phyloP scores from a whole-genome alignment of 2,888 invertebrate genomes.

The Celastrina argiolus region DNA sequence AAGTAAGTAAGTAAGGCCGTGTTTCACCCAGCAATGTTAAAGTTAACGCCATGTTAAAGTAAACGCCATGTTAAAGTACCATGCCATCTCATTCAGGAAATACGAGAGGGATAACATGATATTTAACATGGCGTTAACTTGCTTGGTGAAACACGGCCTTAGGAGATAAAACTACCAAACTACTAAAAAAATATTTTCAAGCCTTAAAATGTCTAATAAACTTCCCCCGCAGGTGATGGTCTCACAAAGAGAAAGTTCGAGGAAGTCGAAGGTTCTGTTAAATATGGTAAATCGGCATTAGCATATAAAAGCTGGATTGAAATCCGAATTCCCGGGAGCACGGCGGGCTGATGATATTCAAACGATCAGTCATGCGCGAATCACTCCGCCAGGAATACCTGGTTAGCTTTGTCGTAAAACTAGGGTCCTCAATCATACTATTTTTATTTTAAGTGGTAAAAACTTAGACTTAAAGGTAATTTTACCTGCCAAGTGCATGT shows the following conservation, averaged over 20 bases:
- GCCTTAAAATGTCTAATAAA: background rate
- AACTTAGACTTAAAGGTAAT: background rate
- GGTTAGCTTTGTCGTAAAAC: slow-evolving; percentile 35
- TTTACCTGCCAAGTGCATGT: no score
- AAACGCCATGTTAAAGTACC: no score
- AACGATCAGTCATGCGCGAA: slow-evolving; percentile 48
- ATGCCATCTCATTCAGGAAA: no score
- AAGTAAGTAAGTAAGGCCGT: no score
- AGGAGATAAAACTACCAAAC: no score
- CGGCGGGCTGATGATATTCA: slow-evolving; percentile 20
- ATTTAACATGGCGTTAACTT: no score
- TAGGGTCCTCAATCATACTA: background rate
- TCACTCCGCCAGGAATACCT: slow-evolving; percentile 54
- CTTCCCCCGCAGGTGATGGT: background rate
- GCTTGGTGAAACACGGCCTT: no score
- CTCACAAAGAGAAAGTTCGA: background rate
- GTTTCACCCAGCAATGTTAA: no score
- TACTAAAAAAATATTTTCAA: background rate
- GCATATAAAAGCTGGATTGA: slow-evolving; percentile 20
- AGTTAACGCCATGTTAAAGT: no score
- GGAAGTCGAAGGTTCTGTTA: background rate
- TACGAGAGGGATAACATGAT: no score
- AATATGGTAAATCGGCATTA: slow-evolving; percentile 8
- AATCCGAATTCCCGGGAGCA: slow-evolving; percentile 16
- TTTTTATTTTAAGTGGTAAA: background rate